phyloP scores from a whole-genome alignment of 2,113 vertebrate genomes.

The Lagopus leucura region DNA sequence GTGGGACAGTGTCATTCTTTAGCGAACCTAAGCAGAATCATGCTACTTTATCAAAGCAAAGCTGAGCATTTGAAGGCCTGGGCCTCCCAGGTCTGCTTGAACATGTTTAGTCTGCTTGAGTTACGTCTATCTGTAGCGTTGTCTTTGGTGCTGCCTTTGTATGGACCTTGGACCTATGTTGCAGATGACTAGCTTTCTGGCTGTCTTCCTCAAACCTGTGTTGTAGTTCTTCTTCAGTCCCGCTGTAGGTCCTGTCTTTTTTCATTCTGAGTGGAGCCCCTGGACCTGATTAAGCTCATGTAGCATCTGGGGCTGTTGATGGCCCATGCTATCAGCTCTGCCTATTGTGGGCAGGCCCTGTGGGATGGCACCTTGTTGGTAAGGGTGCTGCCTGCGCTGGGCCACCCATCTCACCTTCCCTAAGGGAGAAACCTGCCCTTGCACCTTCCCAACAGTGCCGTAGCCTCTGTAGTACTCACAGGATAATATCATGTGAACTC shows the following conservation, averaged over 20 bases:
- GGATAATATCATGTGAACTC: background rate
- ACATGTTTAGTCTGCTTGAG: too few relatives aligned
- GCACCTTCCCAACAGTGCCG: background rate
- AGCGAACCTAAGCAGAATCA: background rate
- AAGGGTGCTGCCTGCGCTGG: background rate
- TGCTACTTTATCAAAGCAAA: background rate
- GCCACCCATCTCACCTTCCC: background rate
- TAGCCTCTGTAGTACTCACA: background rate
- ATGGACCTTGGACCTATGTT: background rate
- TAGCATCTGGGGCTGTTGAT: background rate
- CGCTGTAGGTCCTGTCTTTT: background rate
- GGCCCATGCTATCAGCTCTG: background rate
- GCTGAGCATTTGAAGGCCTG: background rate
- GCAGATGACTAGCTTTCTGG: background rate
- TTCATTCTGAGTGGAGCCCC: background rate
- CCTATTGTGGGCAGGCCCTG: too few relatives aligned
- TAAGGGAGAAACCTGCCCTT: background rate
- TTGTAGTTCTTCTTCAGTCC: background rate
- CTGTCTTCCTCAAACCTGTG: background rate
- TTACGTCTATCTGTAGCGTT: background rate
- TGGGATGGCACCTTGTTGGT: background rate
- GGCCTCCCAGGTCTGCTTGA: background rate
- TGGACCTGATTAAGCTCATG: background rate
- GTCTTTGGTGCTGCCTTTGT: background rate
- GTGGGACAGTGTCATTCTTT: background rate